Evolutionary conservation across 2,113 vertebrate genomes (phyloP).

Genomic region (Paramisgurnus dabryanus): DNA sequence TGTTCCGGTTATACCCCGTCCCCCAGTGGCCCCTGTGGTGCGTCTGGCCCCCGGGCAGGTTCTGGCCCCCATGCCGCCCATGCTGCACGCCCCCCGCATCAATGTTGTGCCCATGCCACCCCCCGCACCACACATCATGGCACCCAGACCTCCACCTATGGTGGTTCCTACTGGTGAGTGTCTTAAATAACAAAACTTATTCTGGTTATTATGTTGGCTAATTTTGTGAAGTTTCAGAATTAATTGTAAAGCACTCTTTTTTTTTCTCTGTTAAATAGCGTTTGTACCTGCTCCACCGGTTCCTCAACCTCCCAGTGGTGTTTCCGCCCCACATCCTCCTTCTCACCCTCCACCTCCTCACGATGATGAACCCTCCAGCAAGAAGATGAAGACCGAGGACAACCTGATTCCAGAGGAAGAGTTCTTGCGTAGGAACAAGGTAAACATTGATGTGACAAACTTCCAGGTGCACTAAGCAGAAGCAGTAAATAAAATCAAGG

Average conservation of each 20-base stretch:
- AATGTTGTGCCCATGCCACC: constrained; percentile 96
- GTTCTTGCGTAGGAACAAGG: constrained; percentile 95
- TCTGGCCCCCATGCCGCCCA: constrained; percentile 88
- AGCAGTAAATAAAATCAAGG: not conserved
- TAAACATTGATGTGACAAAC: constrained; percentile 41
- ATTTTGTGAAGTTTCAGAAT: not conserved
- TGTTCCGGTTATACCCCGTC: constrained; percentile 89
- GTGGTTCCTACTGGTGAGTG: constrained; percentile 89
- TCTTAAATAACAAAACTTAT: not conserved
- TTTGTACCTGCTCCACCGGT: constrained; percentile 95
- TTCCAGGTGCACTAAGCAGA: not conserved
- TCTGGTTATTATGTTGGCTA: not conserved
- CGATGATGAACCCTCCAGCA: constrained; percentile 91
- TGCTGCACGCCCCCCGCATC: constrained; percentile 89
- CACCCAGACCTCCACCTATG: constrained; percentile 93
- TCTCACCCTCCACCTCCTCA: constrained; percentile 86
- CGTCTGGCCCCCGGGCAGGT: constrained; percentile 88
- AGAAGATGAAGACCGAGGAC: constrained; percentile 97
- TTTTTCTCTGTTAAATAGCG: constrained; percentile 65
- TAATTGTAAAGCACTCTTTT: not conserved
- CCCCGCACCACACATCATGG: constrained; percentile 87
- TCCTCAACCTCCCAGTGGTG: constrained; percentile 82
- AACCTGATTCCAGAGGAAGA: constrained; percentile 97
- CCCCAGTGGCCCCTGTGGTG: constrained; percentile 88
- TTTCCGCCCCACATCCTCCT: constrained; percentile 83